Base-by-base conservation (phyloP, 1,140 invertebrate species). In the Caerostris extrusa region DNA sequence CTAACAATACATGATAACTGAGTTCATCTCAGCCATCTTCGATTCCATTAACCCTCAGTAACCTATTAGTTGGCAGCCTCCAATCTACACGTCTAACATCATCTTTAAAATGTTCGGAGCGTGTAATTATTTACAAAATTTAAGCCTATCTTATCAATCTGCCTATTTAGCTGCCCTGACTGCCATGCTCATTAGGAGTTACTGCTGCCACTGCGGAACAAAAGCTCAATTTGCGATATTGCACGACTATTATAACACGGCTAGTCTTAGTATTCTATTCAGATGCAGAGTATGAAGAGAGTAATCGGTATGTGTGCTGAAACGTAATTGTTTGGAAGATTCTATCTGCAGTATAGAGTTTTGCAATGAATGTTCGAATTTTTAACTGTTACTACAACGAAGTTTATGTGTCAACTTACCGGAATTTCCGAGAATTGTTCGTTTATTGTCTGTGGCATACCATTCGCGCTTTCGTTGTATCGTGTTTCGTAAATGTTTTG, bases 81-180 rank as follows among this genome's bases (percentile, higher is more conserved):
- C 61, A 14, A 64, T 64, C 61, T 64, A 5, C 61, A 14, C 17
- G 61, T 64, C 61, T 14, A 14, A 10, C 61, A 64, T 64, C 61
- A 5, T 17, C 17, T n/a, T 5, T 7, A 50, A 77, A 53, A 53
- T 8, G 71, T 77, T 77, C 12, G 50, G 50, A 34, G 53, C 19
- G 34, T 77, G 71, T 77, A 77, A 77, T 77, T 77, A 77, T 77
- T 77, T 77, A 34, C 34, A 77, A 77, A 77, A 77, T 77, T 77
- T 77, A 77, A 50, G 10, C 14, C 34, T 77, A 77, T 77, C 71
- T 77, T 77, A 50, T 53, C 71, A 77, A 77, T 77, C 67, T 5
- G 34, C 14, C 34, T 77, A 50, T 10, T 77, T 53, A 5, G 34
- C 34, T 77, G 12, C 12, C 34, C 5, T 53, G 12, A 77, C 34